Conservation (phyloP, 2,797 vertebrate genomes). For the Mormyrops boulengeri region DNA sequence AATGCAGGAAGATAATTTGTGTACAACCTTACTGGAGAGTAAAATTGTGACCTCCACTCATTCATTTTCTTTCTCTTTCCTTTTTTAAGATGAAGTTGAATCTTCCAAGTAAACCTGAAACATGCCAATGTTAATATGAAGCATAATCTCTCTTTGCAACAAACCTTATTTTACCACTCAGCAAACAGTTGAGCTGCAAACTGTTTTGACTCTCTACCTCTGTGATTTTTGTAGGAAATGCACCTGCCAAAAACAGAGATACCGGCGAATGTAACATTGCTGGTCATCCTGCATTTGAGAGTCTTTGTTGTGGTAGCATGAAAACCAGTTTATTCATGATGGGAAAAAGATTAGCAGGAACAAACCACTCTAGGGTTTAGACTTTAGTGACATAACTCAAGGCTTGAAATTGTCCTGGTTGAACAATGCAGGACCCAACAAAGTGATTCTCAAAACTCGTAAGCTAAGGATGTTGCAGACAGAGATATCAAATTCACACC, state of each 20-base stretch:
- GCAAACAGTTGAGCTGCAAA: neutral
- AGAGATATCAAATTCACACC: neutral
- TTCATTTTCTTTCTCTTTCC: neutral
- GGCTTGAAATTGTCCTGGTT: neutral
- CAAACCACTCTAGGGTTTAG: neutral
- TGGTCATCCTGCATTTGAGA: neutral
- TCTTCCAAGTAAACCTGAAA: neutral
- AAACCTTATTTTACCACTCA: neutral
- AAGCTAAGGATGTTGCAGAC: neutral
- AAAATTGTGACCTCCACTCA: neutral
- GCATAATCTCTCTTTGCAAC: neutral
- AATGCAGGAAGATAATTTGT: neutral
- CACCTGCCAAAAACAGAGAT: neutral
- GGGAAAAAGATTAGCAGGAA: neutral
- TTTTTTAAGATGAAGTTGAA: neutral
- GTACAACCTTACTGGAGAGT: neutral
- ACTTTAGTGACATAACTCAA: neutral
- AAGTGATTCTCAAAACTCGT: neutral
- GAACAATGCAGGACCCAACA: neutral
- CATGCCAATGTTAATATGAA: neutral
- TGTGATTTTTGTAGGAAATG: neutral
- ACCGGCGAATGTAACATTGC: neutral
- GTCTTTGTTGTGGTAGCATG: neutral
- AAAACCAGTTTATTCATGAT: neutral
- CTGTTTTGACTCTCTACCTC: neutral